Evolutionary conservation across 1,140 invertebrate genomes (phyloP), one percentile per base, ranked within the genome.

Genomic region (Nymphalis io): DNA sequence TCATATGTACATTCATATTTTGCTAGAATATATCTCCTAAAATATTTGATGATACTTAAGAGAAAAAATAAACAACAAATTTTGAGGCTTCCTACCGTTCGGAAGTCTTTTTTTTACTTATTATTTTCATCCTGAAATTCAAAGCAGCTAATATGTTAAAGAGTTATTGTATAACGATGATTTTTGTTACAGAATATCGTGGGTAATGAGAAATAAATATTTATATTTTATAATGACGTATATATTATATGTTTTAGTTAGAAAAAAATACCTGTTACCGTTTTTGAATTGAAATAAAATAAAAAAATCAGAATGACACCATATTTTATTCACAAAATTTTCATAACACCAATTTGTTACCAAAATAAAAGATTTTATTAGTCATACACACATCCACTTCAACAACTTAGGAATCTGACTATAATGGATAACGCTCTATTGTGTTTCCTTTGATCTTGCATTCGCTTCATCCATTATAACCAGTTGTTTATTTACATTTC

Each of bases 281-380:
- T 46, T n/a, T n/a, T 4, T 46, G 16, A 15, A 46, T 16, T 72
- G 44, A 73, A 78, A 70, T 63, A 73, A 72, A 75, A 75, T 44
- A 59, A 38, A 81, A 33, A 76, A 76, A 72, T 84, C 82, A 85
- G 85, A 90, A 89, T 89, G 85, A 89, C 87, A 91, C 85, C 84
- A 87, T 87, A 89, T 86, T 91, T 91, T 89, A 91, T 91, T 91
- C 88, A 91, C 89, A 89, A 85, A 85, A 80, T 86, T 82, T 86
- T 88, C 81, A 89, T 89, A 91, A 91, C 87, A 89, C 87, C 89
- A 90, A 90, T 88, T 85, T 86, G 83, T 89, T 89, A 91, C 85
- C 88, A 91, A 91, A 90, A 91, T 91, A 91, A 90, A 89, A 81
- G 83, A 89, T 89, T 87, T 75, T 88, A 85, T 89, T 87, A 89